Evolutionary conservation across 2,888 invertebrate species (phyloP).

Genomic region (Osmoderma eremita): DNA sequence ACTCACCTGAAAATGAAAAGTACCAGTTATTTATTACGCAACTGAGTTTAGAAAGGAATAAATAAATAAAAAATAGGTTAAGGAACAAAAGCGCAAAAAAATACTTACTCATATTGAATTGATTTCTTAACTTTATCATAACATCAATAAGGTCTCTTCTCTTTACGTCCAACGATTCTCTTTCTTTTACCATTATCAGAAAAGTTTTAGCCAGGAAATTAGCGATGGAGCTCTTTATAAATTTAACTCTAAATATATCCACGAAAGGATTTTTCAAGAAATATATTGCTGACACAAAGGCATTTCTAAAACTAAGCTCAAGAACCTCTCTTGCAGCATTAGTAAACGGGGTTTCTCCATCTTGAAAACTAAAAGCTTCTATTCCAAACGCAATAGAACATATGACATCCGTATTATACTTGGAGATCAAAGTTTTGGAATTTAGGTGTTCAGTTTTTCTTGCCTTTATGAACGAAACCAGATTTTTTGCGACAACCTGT

Average conservation of each 20-base stretch:
- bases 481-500: slow-evolving; percentile 56
- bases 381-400: slow-evolving; percentile 64
- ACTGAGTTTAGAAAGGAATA: background rate
- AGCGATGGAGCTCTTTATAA: slow-evolving; percentile 54
- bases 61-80: too few species aligned
- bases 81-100: background rate
- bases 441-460: slow-evolving; percentile 11
- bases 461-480: slow-evolving; percentile 30
- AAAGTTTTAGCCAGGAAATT: slow-evolving; percentile 57
- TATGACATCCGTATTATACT: slow-evolving; percentile 49
- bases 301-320: background rate
- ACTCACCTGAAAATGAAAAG: background rate
- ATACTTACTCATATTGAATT: slow-evolving; percentile 48
- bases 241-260: slow-evolving; percentile 55
- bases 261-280: slow-evolving; percentile 49
- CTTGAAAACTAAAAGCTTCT: slow-evolving; percentile 59
- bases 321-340: slow-evolving; percentile 52
- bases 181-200: slow-evolving; percentile 54
- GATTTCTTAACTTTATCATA: slow-evolving; percentile 56
- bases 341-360: slow-evolving; percentile 59
- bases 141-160: slow-evolving; percentile 64
- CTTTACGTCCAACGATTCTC: slow-evolving; percentile 54
- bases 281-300: background rate
- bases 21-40: background rate
- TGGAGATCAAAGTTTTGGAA: background rate